Evolutionary conservation across 2,113 vertebrate genomes (phyloP), one percentile per base, ranked within the genome.

Genomic region (Rhinolophus sinicus): DNA sequence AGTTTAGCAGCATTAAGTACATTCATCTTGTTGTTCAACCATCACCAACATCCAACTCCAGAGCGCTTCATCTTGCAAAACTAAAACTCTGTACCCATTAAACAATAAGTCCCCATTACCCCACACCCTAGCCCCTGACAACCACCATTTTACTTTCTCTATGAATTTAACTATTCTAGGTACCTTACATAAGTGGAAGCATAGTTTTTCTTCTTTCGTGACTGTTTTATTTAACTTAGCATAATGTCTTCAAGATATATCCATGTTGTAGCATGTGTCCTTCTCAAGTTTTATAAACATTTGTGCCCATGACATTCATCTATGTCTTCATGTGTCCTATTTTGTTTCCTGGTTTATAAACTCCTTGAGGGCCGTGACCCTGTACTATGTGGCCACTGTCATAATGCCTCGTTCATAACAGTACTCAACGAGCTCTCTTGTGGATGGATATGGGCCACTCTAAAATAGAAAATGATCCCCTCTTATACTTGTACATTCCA

Each of bases 321-420:
- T 67, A 10, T 40, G 47, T 52, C 40, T 18, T 85, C 56, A 44
- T 60, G 30, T 76, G 50, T 54, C 85, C 58, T 58, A 21, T 78
- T 83, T 84, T 33, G 19, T 80, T 85, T 81, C 90, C 64, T 75
- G 33, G 24, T 67, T 93, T 73, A 84, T 67, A 75, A 90, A 80
- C 44, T 95, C 56, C 40, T 62, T 28, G 13, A 77, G 69, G 35
- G 44, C 40, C 24, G 4, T 30, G 33, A 76, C 26, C 35, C 35
- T 26, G 5, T 65, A 54, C 65, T 73, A 60, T 47, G 30, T 83
- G 47, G 8, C 40, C 58, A 54, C 38, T n/a, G 28, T 82, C 60
- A 28, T 2, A 54, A 30, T 52, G 40, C 54, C 60, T 54, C 24
- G 58, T 88, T 90, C 58, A 18, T 87, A 64, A 60, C 2, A 40